phyloP scores from a whole-genome alignment of 2,113 vertebrate species.

The Burhinus bistriatus region DNA sequence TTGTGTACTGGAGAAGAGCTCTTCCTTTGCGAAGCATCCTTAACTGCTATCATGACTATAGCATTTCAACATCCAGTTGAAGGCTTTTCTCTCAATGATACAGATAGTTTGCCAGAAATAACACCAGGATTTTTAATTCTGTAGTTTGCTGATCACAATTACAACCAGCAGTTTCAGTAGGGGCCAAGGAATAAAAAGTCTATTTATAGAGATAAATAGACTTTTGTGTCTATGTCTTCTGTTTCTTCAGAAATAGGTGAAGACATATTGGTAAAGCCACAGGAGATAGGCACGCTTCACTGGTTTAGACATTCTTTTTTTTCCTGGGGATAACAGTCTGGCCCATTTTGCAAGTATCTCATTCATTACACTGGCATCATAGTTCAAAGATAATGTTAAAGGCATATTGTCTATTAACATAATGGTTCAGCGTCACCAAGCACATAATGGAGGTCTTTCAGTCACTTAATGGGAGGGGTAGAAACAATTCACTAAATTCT shows the following conservation, averaged over 20 bases:
- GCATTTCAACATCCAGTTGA: neutral
- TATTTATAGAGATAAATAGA: neutral
- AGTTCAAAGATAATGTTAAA: neutral
- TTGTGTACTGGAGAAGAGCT: neutral
- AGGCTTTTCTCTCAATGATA: neutral
- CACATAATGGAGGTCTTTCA: neutral
- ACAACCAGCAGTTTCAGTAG: neutral
- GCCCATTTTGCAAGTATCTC: neutral
- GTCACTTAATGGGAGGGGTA: neutral
- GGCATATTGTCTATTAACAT: neutral
- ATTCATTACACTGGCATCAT: neutral
- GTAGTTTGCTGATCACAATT: neutral
- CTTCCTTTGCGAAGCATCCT: neutral
- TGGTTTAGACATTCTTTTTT: neutral
- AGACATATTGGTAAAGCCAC: neutral
- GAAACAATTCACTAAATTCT: neutral
- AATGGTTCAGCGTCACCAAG: neutral
- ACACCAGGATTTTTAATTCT: neutral
- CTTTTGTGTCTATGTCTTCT: neutral
- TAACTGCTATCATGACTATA: neutral
- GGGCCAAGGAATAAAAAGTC: neutral
- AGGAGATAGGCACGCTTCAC: neutral
- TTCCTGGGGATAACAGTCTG: neutral
- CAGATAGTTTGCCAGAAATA: neutral
- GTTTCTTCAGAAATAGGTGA: neutral